Evolutionary conservation across 2,797 vertebrate genomes (phyloP).

Genomic region (Falco peregrinus): DNA sequence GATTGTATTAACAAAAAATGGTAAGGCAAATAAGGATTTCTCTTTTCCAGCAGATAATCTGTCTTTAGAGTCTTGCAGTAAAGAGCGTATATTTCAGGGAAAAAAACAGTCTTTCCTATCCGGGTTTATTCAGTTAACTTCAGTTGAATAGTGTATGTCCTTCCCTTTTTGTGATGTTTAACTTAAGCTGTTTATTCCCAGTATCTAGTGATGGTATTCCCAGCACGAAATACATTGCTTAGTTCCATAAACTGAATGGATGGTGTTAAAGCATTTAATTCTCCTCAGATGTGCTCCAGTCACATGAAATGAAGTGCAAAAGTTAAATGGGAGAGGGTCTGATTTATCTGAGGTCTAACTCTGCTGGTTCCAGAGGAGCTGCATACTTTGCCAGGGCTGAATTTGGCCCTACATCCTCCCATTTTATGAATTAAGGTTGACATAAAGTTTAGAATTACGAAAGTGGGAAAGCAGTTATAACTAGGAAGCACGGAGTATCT

Average conservation of each 20-base stretch:
- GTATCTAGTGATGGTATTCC: neutral
- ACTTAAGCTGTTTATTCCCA: neutral
- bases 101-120: neutral
- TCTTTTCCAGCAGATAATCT: neutral
- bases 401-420: neutral
- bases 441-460: conserved; percentile 11
- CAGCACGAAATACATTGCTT: neutral
- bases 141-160: neutral
- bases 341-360: neutral
- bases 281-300: neutral
- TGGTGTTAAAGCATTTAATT: neutral
- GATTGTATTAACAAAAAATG: accelerated
- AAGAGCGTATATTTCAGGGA: neutral
- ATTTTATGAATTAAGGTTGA: conserved; percentile 40
- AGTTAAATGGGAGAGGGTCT: neutral
- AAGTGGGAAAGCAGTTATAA: conserved; percentile 28
- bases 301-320: neutral
- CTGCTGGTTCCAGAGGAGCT: neutral
- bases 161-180: neutral
- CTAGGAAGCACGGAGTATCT: neutral
- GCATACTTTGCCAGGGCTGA: neutral
- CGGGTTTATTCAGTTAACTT: neutral
- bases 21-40: neutral
- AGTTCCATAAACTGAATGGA: neutral
- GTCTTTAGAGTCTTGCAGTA: neutral